Conservation (phyloP, 2,888 invertebrate species). For the Cantharis rustica region DNA sequence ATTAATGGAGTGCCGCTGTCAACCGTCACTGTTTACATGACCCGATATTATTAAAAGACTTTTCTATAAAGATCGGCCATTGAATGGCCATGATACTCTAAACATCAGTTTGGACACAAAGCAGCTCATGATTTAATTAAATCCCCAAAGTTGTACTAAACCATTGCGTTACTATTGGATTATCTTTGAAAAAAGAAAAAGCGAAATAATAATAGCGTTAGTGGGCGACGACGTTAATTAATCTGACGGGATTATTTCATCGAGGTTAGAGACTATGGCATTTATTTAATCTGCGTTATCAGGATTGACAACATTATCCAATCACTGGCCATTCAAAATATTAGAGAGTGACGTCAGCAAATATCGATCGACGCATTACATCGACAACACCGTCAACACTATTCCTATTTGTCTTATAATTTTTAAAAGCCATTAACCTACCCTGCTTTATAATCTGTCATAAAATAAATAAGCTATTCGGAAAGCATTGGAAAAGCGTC, state of each 20-base stretch:
- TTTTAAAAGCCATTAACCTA: not conserved
- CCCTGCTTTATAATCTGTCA: not conserved
- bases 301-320: slow-evolving; percentile 41
- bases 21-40: slow-evolving; percentile 40
- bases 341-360: slow-evolving; percentile 28
- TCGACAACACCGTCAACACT: slow-evolving; percentile 9
- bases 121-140: not conserved
- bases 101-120: slow-evolving; percentile 19
- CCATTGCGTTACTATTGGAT: slow-evolving; percentile 26
- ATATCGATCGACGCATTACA: slow-evolving; percentile 29
- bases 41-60: slow-evolving; percentile 35
- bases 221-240: slow-evolving; percentile 17
- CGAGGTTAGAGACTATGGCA: slow-evolving; percentile 27
- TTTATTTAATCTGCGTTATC: slow-evolving; percentile 42
- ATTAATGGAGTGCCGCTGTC: slow-evolving; percentile 45
- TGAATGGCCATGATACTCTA: slow-evolving; percentile 8
- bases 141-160: not conserved
- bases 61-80: slow-evolving; percentile 26
- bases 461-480: not conserved
- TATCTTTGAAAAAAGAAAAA: slow-evolving; percentile 11
- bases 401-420: not conserved
- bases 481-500: slow-evolving; percentile 4
- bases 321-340: slow-evolving; percentile 42
- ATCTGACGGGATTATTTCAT: slow-evolving; percentile 17
- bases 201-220: slow-evolving; percentile 22